Evolutionary conservation across 2,113 vertebrate genomes (phyloP).

Genomic region (Coptodon rendalli): DNA sequence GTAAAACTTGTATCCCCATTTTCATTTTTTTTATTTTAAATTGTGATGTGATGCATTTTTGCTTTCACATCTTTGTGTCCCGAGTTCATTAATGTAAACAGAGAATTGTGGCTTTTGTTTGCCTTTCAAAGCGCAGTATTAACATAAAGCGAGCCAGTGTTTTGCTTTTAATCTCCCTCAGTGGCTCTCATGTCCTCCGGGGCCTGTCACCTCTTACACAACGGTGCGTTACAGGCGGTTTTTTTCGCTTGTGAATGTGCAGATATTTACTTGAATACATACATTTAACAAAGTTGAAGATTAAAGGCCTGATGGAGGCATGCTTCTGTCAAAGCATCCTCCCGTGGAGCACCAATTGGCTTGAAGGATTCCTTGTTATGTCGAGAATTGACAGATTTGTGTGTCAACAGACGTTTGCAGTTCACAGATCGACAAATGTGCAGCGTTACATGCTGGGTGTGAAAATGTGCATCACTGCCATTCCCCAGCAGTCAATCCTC

Average conservation of each 20-base stretch:
- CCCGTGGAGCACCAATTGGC: neutral
- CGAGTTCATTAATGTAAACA: neutral
- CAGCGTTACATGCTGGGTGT: conserved; percentile 47
- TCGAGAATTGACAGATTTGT: conserved; percentile 43
- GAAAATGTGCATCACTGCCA: conserved; percentile 37
- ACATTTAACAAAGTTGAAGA: neutral
- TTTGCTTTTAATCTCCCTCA: neutral
- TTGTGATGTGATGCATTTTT: neutral
- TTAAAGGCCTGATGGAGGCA: neutral
- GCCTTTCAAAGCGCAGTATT: neutral
- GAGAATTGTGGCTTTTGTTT: neutral
- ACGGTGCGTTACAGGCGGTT: accelerated
- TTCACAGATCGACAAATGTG: conserved; percentile 47
- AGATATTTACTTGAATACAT: neutral
- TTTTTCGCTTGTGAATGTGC: neutral
- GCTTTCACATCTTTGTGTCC: neutral
- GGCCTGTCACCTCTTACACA: neutral
- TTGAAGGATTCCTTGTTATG: neutral
- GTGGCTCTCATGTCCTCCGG: neutral
- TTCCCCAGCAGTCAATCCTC: conserved; percentile 24
- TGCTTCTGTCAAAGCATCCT: neutral
- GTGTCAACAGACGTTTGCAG: conserved; percentile 54
- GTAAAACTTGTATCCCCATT: neutral
- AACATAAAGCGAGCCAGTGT: neutral
- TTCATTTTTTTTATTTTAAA: neutral